Evolutionary conservation across 2,113 vertebrate genomes (phyloP).

Genomic region (Dasyurus viverrinus): DNA sequence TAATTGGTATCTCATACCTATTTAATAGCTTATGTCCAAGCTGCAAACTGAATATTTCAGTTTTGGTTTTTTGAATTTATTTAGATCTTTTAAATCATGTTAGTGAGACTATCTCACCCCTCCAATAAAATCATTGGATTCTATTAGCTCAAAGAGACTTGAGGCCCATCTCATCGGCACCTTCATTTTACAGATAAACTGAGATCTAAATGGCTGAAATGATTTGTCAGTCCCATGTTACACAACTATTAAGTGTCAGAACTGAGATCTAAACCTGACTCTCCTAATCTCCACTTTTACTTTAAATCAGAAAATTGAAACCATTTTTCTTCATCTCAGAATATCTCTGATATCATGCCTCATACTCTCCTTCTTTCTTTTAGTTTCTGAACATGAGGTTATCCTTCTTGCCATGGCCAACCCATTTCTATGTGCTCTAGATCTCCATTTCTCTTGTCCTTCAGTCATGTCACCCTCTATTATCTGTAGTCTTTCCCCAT

Average conservation of each 20-base stretch:
- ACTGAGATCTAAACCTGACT: not conserved
- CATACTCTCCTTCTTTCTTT: not conserved
- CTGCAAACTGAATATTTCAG: not conserved
- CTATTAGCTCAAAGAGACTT: not conserved
- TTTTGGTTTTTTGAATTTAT: constrained; percentile 31
- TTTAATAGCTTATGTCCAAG: not conserved
- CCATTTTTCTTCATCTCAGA: not conserved
- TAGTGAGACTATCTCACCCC: not conserved
- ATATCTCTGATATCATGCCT: not conserved
- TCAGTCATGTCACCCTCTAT: not conserved
- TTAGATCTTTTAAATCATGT: not conserved
- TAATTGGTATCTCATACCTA: not conserved
- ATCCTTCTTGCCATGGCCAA: not conserved
- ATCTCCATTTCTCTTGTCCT: not conserved
- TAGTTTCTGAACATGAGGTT: not conserved
- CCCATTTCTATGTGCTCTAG: not conserved
- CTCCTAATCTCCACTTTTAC: not conserved
- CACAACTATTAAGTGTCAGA: not conserved
- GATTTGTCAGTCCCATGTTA: not conserved
- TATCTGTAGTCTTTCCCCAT: not conserved
- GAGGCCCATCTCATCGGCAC: not conserved
- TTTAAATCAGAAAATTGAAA: not conserved
- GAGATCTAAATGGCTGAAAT: not conserved
- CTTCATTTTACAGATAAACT: not conserved
- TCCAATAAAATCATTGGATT: not conserved